A percentile compares a stretch with the other conserved stretches of the same genome.
Evolutionary conservation across 2,888 invertebrate species (phyloP).

Genomic region (Stramonita haemastoma): DNA sequence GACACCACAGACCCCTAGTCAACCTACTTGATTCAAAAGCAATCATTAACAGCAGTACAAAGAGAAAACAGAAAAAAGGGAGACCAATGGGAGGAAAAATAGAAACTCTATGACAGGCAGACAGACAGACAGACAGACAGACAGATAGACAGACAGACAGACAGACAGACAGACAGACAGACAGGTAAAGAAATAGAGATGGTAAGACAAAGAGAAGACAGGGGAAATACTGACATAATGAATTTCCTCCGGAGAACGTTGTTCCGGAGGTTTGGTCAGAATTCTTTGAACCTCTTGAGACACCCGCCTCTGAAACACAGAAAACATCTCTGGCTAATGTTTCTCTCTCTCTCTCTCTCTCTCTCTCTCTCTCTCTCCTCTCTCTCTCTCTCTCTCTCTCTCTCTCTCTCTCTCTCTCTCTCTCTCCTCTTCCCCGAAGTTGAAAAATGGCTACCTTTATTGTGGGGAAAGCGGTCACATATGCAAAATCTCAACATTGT

Average conservation of each 20-base stretch:
- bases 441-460: background rate
- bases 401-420: background rate
- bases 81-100: too few relatives aligned
- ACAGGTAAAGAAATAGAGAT: background rate
- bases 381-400: background rate
- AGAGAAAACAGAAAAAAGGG: too few relatives aligned
- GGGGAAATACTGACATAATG: background rate
- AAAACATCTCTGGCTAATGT: background rate
- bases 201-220: constrained; percentile 21
- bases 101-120: too few relatives aligned
- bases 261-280: constrained; percentile 59
- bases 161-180: constrained; percentile 10
- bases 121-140: constrained; percentile 1
- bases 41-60: too few relatives aligned
- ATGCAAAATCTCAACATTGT: too few relatives aligned
- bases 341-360: background rate
- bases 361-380: background rate
- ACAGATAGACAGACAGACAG: background rate
- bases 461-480: too few relatives aligned
- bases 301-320: constrained; percentile 62
- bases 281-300: constrained; percentile 67
- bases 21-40: too few relatives aligned
- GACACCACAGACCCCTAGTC: too few relatives aligned
- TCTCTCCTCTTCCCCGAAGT: background rate
- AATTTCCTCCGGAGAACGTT: constrained; percentile 54